Percentiles rank a stretch among this genome's conserved stretches.
Evolutionary conservation across 2,113 vertebrate species (phyloP).

Genomic region (Pimephales promelas): DNA sequence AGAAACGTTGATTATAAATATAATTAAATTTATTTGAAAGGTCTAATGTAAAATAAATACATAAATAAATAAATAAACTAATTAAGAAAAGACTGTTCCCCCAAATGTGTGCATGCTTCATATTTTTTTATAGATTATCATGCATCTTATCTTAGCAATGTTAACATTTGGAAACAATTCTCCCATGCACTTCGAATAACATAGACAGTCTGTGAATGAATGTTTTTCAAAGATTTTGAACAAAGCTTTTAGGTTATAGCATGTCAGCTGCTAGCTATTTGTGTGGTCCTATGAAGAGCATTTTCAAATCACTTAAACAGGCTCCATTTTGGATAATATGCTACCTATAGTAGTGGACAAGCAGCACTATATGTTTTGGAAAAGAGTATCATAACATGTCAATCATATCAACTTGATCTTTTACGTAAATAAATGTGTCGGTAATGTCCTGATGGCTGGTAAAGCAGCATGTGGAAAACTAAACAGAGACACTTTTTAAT

Average conservation of each 20-base stretch:
- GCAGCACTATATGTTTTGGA: too few species aligned
- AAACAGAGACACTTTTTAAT: constrained; percentile 2
- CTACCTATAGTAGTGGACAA: neutral
- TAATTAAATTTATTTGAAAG: neutral
- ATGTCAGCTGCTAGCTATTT: neutral
- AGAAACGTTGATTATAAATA: too few species aligned
- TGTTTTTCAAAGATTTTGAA: neutral
- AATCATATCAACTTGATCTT: neutral
- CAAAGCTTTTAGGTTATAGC: neutral
- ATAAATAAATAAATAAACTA: neutral
- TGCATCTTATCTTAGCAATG: too few species aligned
- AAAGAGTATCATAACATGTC: neutral
- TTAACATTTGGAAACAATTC: neutral
- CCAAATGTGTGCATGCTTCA: too few species aligned
- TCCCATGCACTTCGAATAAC: neutral
- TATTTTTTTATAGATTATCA: too few species aligned
- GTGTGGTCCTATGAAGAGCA: neutral
- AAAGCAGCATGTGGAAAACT: neutral
- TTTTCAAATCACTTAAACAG: neutral
- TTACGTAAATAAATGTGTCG: neutral
- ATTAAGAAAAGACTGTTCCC: neutral
- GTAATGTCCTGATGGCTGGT: neutral
- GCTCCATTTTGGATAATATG: neutral
- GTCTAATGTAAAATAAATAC: neutral
- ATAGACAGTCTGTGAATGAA: neutral